A percentile compares a stretch with the other conserved stretches of the same genome.
Evolutionary conservation across 2,113 vertebrate genomes (phyloP).

Genomic region (Coracopsis vasa): DNA sequence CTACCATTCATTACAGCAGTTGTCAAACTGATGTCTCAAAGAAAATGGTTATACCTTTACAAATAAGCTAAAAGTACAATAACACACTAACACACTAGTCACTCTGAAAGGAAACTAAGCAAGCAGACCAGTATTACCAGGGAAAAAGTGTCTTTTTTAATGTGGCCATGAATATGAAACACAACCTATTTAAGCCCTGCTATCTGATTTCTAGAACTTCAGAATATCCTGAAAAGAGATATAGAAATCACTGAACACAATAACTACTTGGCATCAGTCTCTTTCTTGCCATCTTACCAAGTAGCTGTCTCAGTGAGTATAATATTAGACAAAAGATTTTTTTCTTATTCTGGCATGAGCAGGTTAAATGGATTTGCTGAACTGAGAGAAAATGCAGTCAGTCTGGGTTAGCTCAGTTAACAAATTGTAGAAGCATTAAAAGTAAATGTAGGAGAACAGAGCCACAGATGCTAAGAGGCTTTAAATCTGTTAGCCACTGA

Average conservation of each 20-base stretch:
- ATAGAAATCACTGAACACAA: not conserved
- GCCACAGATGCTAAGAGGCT: not conserved
- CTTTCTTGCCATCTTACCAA: not conserved
- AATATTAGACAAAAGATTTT: not conserved
- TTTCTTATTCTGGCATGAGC: not conserved
- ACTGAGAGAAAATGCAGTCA: not conserved
- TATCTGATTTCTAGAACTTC: not conserved
- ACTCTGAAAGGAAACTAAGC: not conserved
- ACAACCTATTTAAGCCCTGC: not conserved
- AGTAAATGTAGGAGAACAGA: slow-evolving; percentile 1
- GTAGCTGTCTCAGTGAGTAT: not conserved
- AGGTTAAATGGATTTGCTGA: slow-evolving; percentile 12
- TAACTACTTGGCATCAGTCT: not conserved
- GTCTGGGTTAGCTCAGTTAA: not conserved
- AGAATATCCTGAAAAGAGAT: not conserved
- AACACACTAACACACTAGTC: not conserved
- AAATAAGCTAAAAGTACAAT: not conserved
- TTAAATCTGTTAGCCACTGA: slow-evolving; percentile 27
- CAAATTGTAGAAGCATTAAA: not conserved
- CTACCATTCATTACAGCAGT: not conserved
- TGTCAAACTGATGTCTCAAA: not conserved
- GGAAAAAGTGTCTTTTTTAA: not conserved
- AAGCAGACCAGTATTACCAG: not conserved
- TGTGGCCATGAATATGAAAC: not conserved
- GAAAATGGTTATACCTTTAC: not conserved